Evolutionary conservation across 2,113 vertebrate species (phyloP), one percentile per base, ranked within the genome.

Genomic region (Phrynocephalus versicolor): DNA sequence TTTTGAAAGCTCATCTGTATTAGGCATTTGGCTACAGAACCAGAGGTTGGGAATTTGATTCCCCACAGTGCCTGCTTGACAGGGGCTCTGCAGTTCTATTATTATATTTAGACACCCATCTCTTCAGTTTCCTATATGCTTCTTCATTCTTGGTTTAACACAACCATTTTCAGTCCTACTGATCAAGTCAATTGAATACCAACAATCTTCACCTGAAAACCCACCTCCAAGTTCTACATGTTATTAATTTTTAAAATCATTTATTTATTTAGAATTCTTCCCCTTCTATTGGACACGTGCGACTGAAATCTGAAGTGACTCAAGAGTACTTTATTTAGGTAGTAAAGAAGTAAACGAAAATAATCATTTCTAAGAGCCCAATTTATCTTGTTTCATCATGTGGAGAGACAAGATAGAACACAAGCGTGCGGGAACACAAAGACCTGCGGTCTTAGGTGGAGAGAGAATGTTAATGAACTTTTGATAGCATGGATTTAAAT

Each of bases 401-500:
- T 57, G 0, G 5, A 58, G 82, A 57, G 27, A 65, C 16, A 70
- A 81, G 86, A 71, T 27, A 57, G 80, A 77, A 82, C n/a, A 45
- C 4, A n/a, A 13, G 23, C 25, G 10, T 0, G 74, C 57, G 51
- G 79, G 81, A 70, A 37, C 81, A 35, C 70, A 84, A 85, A 57
- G 60, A 39, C 0, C 6, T 41, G 1, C 73, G 18, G n/a, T 57
- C 41, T 81, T 45, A 6, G 6, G 72, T 60, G 45, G 27, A 39
- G 41, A 39, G 41, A 18, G 13, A 84, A 33, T 6, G 2, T 58
- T 37, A 30, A 45, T 60, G 70, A 35, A 13, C 6, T 83, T 81
- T 86, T 83, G 71, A 51, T 84, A 75, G 64, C 12, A 62, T 74
- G 85, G 88, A 81, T 45, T 90, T 88, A 45, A 70, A 69, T 35